phyloP scores from a whole-genome alignment of 2,888 invertebrate genomes.

The Mesorhabditis spiculigera region DNA sequence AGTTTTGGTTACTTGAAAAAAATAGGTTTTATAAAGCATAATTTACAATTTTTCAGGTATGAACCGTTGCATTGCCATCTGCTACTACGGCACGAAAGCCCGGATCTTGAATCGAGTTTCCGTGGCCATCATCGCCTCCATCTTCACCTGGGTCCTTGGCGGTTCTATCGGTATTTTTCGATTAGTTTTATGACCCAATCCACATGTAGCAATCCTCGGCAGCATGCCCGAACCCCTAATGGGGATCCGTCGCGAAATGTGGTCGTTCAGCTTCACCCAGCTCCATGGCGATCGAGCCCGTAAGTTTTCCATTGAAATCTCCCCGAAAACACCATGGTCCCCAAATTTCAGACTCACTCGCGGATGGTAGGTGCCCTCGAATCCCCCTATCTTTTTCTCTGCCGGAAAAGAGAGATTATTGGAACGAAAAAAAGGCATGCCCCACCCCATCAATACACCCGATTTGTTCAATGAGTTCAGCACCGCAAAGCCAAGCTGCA shows the following conservation, averaged over 20 bases:
- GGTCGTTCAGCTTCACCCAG: constrained; percentile 40
- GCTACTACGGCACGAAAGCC: constrained; percentile 54
- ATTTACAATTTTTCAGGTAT: constrained; percentile 10
- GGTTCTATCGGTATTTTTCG: constrained; percentile 18
- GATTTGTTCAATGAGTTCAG: no score
- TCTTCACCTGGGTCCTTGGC: constrained; percentile 50
- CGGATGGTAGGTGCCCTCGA: neutral
- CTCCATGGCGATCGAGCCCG: constrained; percentile 12
- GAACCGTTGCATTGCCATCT: constrained; percentile 54
- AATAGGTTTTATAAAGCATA: neutral
- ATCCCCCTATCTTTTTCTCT: no score
- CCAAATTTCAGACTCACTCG: neutral
- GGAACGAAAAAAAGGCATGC: no score
- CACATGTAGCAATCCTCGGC: constrained; percentile 41
- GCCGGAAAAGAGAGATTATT: no score
- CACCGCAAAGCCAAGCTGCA: no score
- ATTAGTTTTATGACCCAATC: neutral
- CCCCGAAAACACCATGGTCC: neutral
- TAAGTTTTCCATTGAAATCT: constrained; percentile 2
- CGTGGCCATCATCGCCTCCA: constrained; percentile 45
- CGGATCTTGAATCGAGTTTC: constrained; percentile 46
- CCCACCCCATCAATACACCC: no score
- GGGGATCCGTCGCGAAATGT: constrained; percentile 43
- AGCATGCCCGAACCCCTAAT: constrained; percentile 42
- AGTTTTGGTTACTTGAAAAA: neutral